These are phyloP conservation scores for Muraenolepis orangiensis DNA, from an alignment of 2,797 vertebrate species.

Conservation along the genomic window DNA sequence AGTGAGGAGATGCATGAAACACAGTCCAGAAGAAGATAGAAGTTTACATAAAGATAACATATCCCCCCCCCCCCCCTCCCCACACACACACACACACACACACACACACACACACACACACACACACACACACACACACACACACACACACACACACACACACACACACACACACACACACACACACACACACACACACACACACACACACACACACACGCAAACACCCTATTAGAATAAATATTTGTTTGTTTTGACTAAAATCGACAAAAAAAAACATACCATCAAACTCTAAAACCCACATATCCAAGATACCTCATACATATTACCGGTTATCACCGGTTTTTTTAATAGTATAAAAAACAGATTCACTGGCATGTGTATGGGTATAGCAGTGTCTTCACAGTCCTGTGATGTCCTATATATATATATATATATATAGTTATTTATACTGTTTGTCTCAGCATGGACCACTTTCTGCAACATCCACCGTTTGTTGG, in stretches of 20 bases:
- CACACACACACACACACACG: slow-evolving; percentile 35
- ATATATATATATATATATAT: too few species aligned
- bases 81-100: slow-evolving; percentile 26
- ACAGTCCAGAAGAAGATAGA: slow-evolving; percentile 53
- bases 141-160: slow-evolving; percentile 29
- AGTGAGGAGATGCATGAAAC: slow-evolving; percentile 48
- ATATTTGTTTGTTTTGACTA: slow-evolving; percentile 61
- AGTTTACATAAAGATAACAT: slow-evolving; percentile 50
- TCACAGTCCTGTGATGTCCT: slow-evolving; percentile 37
- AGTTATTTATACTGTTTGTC: too few species aligned
- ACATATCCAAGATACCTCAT: slow-evolving; percentile 52
- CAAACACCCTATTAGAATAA: slow-evolving; percentile 48
- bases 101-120: slow-evolving; percentile 22
- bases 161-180: slow-evolving; percentile 4
- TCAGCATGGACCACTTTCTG: slow-evolving; percentile 22
- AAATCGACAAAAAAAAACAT: slow-evolving; percentile 68
- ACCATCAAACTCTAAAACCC: slow-evolving; percentile 56
- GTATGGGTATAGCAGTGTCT: slow-evolving; percentile 40
- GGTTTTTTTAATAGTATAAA: slow-evolving; percentile 45
- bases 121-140: slow-evolving; percentile 18
- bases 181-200: slow-evolving; percentile 27
- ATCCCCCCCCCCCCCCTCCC: slow-evolving; percentile 34
- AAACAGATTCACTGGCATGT: slow-evolving; percentile 42
- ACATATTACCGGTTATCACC: slow-evolving; percentile 57
- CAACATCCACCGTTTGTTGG: slow-evolving; percentile 14